A percentile compares a stretch with the other conserved stretches of the same genome.
phyloP scores from a whole-genome alignment of 2,888 invertebrate species.

The Chesias legatella region DNA sequence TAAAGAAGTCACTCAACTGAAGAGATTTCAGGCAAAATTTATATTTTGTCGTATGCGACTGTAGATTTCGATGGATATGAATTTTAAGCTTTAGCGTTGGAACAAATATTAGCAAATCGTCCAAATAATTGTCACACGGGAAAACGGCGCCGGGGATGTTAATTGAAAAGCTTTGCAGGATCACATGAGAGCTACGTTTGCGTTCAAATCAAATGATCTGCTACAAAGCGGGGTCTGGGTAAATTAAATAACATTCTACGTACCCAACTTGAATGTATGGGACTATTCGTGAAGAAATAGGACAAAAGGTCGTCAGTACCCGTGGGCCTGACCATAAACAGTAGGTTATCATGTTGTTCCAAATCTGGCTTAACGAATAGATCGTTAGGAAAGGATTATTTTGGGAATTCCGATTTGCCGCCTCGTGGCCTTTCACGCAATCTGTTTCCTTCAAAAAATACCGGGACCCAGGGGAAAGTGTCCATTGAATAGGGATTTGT shows the following conservation, averaged over 20 bases:
- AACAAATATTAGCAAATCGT: no score
- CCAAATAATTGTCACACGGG: no score
- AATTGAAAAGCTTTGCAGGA: no score
- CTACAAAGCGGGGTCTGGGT: constrained; percentile 8
- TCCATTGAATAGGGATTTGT: constrained; percentile 12
- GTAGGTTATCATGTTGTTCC: constrained; percentile 17
- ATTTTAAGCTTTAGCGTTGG: no score
- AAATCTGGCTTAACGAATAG: constrained; percentile 20
- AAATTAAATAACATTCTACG: constrained; percentile 10
- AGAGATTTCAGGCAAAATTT: no score
- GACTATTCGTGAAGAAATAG: constrained; percentile 14
- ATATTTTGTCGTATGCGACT: no score
- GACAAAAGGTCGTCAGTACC: constrained; percentile 7
- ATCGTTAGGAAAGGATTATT: constrained; percentile 15
- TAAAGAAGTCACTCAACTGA: no score
- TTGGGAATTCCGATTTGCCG: constrained; percentile 2
- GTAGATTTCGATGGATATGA: no score
- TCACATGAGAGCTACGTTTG: neutral
- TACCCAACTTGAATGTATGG: constrained; percentile 5
- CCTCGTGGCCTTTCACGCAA: constrained; percentile 13
- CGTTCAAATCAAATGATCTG: neutral
- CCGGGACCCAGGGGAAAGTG: constrained; percentile 1
- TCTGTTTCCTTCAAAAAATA: constrained; percentile 1
- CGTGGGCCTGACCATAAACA: constrained; percentile 14
- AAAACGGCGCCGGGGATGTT: no score